phyloP scores from a whole-genome alignment of 2,888 invertebrate species.

The Coenonympha glycerion region DNA sequence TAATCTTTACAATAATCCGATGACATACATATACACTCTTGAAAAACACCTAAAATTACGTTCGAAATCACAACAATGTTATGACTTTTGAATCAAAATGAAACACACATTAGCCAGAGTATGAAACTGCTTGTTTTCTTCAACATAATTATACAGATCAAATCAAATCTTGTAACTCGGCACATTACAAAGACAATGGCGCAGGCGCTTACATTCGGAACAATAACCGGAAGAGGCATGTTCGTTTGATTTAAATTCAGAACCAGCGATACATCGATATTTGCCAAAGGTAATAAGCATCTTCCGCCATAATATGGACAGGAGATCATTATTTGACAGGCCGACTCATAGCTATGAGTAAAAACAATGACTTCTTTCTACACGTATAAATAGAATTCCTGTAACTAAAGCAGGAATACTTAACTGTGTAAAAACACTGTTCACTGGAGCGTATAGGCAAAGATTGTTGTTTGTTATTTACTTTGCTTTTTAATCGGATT shows the following conservation, averaged over 20 bases:
- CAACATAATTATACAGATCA: background rate
- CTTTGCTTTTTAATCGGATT: no score
- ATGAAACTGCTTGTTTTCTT: background rate
- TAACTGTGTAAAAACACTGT: no score
- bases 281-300: slow-evolving; percentile 45
- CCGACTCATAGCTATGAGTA: slow-evolving; percentile 32
- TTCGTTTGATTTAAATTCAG: slow-evolving; percentile 51
- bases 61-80: no score
- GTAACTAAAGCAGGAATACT: no score
- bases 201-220: slow-evolving; percentile 38
- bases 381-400: no score
- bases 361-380: slow-evolving; percentile 32
- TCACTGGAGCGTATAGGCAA: no score
- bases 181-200: slow-evolving; percentile 39
- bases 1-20: no score
- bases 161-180: background rate
- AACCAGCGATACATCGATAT: slow-evolving; percentile 44
- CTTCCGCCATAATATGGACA: slow-evolving; percentile 46
- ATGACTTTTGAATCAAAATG: background rate
- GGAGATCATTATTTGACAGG: slow-evolving; percentile 38
- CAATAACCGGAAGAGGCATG: slow-evolving; percentile 60
- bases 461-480: no score
- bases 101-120: background rate
- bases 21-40: no score
- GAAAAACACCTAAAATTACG: no score